Evolutionary conservation across 2,113 vertebrate species (phyloP), one percentile per base, ranked within the genome.

Genomic region (Centropristis striata): DNA sequence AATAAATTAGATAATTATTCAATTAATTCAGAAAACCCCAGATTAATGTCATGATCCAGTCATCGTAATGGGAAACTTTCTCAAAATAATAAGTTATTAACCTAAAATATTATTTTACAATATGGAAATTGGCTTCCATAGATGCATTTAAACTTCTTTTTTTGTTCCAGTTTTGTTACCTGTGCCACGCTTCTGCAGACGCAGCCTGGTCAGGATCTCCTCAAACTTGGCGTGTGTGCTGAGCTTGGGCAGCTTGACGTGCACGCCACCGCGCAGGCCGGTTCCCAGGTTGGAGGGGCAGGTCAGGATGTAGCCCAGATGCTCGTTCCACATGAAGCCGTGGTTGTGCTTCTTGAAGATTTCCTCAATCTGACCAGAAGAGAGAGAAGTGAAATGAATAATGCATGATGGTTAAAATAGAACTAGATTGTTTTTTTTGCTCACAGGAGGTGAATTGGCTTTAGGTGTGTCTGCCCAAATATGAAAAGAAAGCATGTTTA

Each of bases 141-240:
- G n/a, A n/a, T n/a, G n/a, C 0, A 15, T 20, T 32, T 20, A n/a
- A 25, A 1, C 51, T 8, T 0, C 6, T 3, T 37, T 3, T 21
- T 23, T 1, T 3, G 11, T 15, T 8, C 23, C 2, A 0, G 75
- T 49, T 27, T 20, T 8, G 0, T 64, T 87, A 98, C 97, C 97
- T 95, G 97, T 98, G 93, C 97, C 97, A n/a, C 97, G 96, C 84
- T 98, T 98, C 95, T 98, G 97, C 94, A 98, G 96, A 61, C 97
- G 97, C 80, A 98, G 96, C 36, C 97, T 97, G 81, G 86, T 95
- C 72, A 98, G 96, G 80, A 96, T 95, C 94, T 98, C 97, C 81
- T 96, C 96, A 2, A 98, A 98, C 86, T 98, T 98, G 91, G 97
- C 28, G 5, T 98, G 97, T 91, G 96, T 97, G 97, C 96, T 96